These are phyloP conservation scores for Nematolebias whitei DNA, from an alignment of 2,113 vertebrate species.

Conservation along the genomic window DNA sequence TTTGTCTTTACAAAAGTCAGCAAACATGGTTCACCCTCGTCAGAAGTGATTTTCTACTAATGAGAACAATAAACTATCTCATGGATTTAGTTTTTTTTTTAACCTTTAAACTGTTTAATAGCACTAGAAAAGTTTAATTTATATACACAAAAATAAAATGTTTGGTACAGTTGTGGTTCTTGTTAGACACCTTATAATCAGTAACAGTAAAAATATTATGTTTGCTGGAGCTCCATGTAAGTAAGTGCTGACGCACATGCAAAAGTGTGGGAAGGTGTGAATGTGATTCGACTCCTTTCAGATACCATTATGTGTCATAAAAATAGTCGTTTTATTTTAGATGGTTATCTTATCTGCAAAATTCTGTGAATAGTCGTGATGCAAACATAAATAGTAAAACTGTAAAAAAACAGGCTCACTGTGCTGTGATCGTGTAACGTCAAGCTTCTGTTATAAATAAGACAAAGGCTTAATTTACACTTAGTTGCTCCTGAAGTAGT, in stretches of 20 bases:
- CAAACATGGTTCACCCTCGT: no score
- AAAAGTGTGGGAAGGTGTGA: constrained; percentile 63
- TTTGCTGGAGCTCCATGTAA: constrained; percentile 46
- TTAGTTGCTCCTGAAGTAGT: background rate
- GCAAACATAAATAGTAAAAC: constrained; percentile 23
- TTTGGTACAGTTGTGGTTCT: no score
- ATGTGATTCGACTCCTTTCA: constrained; percentile 57
- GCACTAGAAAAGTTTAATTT: constrained; percentile 8
- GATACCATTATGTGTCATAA: constrained; percentile 38
- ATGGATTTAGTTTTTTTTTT: no score
- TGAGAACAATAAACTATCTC: no score
- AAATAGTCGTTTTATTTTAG: constrained; percentile 50
- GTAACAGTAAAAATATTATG: constrained; percentile 19
- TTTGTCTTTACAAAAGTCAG: no score
- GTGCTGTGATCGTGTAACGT: background rate
- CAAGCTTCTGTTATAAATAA: background rate
- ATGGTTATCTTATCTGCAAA: constrained; percentile 49
- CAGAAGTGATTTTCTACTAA: no score
- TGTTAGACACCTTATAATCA: no score
- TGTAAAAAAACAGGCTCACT: background rate
- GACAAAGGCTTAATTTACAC: no score
- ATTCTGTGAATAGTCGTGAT: constrained; percentile 26
- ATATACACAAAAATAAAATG: constrained; percentile 48
- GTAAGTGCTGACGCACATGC: constrained; percentile 55
- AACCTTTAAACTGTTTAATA: no score